Base-by-base conservation (phyloP, 2,797 vertebrate genomes). In the Microhierax caerulescens region DNA sequence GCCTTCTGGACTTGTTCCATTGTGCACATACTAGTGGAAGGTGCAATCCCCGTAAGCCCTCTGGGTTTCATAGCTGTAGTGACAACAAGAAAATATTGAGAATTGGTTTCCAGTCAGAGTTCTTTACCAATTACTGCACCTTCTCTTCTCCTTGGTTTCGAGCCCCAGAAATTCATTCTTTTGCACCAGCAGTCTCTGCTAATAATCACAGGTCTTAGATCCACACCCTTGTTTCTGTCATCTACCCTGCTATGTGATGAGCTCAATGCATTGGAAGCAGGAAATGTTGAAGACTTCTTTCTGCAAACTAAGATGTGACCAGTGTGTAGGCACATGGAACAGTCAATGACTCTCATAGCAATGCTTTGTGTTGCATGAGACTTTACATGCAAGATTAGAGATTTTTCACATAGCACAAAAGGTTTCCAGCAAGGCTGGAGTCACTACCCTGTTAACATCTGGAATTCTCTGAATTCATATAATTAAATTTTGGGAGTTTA, bases 171-270 rank as follows among this genome's bases (percentile, higher is more conserved):
- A 57, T 77, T 54, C 15, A 2, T 48, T 85, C 70, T 92, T 93
- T 73, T 91, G 70, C 68, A 85, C 63, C 70, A 63, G 86, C 70
- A 36, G 47, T 82, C 77, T 79, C 32, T 9, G 48, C 61, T 92
- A 91, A 60, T 97, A 93, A 97, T 91, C 94, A 95, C 88, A 92
- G 92, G 73, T 84, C 88, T 95, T n/a, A 0, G 59, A 45, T 96
- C 92, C 96, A 95, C 96, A 13, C 96, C 96, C 92, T 94, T 95
- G 86, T 94, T 96, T 69, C 96, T 93, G 95, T 96, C 95, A 93
- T 70, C 81, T 92, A 23, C 54, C 51, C 17, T 93, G 82, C 89
- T 96, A 95, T 95, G 95, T 85, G 96, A 95, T 96, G 96, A 96
- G 85, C 94, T 96, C 94, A 95, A 51, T 74, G 81, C 91, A 15